A percentile compares a stretch with the other conserved stretches of the same genome.
These are phyloP conservation scores for Homarus gammarus DNA, from an alignment of 2,888 invertebrate genomes.

Conservation along the genomic window DNA sequence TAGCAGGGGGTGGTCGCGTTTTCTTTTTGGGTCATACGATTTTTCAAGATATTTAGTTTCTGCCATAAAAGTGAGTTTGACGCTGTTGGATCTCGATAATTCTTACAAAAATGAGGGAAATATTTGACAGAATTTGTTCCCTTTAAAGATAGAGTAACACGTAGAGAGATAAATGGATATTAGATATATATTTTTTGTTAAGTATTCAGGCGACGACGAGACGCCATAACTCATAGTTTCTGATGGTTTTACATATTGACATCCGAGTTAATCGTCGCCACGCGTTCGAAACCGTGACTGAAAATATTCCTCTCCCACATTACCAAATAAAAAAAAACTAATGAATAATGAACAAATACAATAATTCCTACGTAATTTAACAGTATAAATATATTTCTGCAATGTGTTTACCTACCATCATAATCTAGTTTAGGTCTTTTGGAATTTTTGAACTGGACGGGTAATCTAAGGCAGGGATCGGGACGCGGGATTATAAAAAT, in stretches of 20 bases:
- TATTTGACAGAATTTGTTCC: too few relatives aligned
- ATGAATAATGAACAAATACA: too few relatives aligned
- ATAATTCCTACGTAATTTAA: too few relatives aligned
- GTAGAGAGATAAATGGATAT: too few relatives aligned
- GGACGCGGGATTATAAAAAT: slow-evolving; percentile 30
- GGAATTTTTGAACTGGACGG: too few relatives aligned
- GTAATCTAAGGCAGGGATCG: neutral
- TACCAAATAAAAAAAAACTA: neutral
- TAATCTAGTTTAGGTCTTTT: too few relatives aligned
- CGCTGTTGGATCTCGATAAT: neutral
- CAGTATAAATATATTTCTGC: too few relatives aligned
- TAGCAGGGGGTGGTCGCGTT: neutral
- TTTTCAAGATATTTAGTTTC: neutral
- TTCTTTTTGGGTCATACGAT: neutral
- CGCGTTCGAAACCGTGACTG: slow-evolving; percentile 22
- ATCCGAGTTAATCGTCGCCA: slow-evolving; percentile 35
- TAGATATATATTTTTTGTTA: slow-evolving; percentile 1
- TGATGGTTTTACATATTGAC: slow-evolving; percentile 46
- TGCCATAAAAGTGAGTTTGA: neutral
- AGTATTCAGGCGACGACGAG: neutral
- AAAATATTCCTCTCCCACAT: neutral
- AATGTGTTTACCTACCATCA: too few relatives aligned
- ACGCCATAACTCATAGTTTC: slow-evolving; percentile 35
- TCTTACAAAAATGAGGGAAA: too few relatives aligned
- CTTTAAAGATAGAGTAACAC: too few relatives aligned